A percentile compares a stretch with the other conserved stretches of the same genome.
Evolutionary conservation across 2,797 vertebrate species (phyloP).

Genomic region (Meda fulgida): DNA sequence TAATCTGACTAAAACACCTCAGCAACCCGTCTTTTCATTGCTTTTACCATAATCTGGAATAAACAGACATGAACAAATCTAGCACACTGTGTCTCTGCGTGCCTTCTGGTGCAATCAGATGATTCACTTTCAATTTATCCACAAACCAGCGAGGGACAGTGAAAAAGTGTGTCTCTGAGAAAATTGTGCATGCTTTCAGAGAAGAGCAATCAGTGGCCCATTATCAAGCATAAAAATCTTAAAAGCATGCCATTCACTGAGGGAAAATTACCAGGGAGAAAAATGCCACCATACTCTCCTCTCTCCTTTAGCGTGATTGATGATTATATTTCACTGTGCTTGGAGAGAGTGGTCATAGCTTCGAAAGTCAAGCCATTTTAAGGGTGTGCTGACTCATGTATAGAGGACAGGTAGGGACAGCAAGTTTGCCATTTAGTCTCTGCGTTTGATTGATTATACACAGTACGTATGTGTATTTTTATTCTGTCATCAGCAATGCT

Average conservation of each 20-base stretch:
- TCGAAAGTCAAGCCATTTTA: background rate
- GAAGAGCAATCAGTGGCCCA: constrained; percentile 65
- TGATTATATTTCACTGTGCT: constrained; percentile 68
- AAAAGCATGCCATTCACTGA: constrained; percentile 65
- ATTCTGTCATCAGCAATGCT: background rate
- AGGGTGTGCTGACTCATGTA: background rate
- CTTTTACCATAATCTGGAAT: constrained; percentile 24
- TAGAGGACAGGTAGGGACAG: constrained; percentile 8
- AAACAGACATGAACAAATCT: constrained; percentile 32
- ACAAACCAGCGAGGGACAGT: constrained; percentile 12
- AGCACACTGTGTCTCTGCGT: constrained; percentile 2
- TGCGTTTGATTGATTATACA: background rate
- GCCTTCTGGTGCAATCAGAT: constrained; percentile 43
- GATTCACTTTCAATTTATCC: constrained; percentile 54
- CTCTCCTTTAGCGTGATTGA: constrained; percentile 56
- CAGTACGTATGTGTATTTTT: background rate
- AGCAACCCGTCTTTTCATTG: constrained; percentile 51
- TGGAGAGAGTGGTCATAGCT: constrained; percentile 8
- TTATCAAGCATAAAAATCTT: constrained; percentile 63
- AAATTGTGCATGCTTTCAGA: constrained; percentile 62
- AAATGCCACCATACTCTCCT: constrained; percentile 54
- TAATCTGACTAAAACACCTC: constrained; percentile 40
- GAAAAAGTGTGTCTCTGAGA: constrained; percentile 55
- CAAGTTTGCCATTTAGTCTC: background rate
- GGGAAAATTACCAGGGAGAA: constrained; percentile 66